Base-by-base conservation (phyloP, 2,888 invertebrate species). In the Cryptus armator region DNA sequence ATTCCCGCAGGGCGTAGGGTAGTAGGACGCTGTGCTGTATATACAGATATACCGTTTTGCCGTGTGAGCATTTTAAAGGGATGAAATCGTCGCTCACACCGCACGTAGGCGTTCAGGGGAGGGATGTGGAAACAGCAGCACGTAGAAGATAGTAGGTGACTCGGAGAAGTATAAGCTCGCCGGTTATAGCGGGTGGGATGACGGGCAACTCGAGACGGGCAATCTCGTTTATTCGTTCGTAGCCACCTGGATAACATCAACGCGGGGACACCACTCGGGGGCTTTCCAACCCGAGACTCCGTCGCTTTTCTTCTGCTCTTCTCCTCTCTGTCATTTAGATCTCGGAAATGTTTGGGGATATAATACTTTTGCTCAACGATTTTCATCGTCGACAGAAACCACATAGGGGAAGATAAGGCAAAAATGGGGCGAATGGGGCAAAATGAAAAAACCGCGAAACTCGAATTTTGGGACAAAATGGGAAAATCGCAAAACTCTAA, bases 191-290 rank as follows among this genome's bases (percentile, higher is more conserved):
- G 80, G 24, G 62, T 59, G 76, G 72, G 56, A 76, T 76, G 62
- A 68, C 70, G 70, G 72, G 37, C 44, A 70, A 24, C 19, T 51
- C 16, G 75, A 48, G 64, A 80, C 64, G 53, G 53, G 64, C 81
- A 84, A 84, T 84, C 81, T 84, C 81, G 78, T 84, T 84, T 78
- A 64, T 78, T 78, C 74, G 51, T 78, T 64, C 16, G 68, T 24
- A 56, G 53, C 43, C 84, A 84, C 81, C 81, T 81, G 81, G 81
- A 84, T 84, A 84, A 81, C 70, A 76, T 81, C 76, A 56, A 43
- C 43, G 46, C 46, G 44, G 70, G 56, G 77, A 56, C 9, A 56
- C 19, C 56, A 16, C 56, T 14, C 16, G 16, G 24, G 32, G 51
- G 62, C 19, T 62, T 24, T 62, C 67, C 51, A 3, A 44, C 43